phyloP scores from a whole-genome alignment of 2,888 invertebrate species.

The Conus canariensis region DNA sequence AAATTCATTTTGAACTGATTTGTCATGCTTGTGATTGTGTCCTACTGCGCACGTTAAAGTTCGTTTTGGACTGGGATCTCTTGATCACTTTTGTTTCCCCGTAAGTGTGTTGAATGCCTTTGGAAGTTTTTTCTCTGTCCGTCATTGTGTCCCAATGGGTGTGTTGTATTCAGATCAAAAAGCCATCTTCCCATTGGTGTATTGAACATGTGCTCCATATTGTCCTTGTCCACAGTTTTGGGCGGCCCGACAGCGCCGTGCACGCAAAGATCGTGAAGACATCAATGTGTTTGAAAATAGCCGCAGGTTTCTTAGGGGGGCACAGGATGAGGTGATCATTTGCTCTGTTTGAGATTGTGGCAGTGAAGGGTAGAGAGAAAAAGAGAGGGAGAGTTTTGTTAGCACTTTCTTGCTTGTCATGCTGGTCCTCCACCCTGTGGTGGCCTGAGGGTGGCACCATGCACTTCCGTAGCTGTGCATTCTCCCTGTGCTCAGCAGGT shows the following conservation, averaged over 20 bases:
- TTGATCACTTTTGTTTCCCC: no score
- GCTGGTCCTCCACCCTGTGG: neutral
- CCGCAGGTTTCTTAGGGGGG: constrained; percentile 30
- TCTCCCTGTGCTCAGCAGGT: no score
- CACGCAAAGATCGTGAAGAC: neutral
- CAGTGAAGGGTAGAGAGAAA: neutral
- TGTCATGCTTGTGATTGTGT: neutral
- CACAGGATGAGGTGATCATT: constrained; percentile 34
- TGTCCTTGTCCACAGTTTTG: constrained; percentile 24
- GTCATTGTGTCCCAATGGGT: no score
- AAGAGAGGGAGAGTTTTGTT: neutral
- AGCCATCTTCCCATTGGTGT: no score
- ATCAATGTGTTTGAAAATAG: constrained; percentile 41
- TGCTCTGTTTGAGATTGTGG: neutral
- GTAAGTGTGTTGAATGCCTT: no score
- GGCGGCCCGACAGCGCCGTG: neutral
- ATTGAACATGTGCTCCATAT: no score
- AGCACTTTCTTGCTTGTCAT: neutral
- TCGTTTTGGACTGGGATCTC: neutral
- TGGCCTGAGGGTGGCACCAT: neutral
- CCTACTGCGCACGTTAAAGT: neutral
- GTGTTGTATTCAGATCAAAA: no score
- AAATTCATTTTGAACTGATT: neutral
- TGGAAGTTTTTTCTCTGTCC: no score
- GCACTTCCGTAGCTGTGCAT: no score